A percentile compares a stretch with the other conserved stretches of the same genome.
Conservation (phyloP, 1,140 invertebrate species). For the Dinoponera quadriceps region DNA sequence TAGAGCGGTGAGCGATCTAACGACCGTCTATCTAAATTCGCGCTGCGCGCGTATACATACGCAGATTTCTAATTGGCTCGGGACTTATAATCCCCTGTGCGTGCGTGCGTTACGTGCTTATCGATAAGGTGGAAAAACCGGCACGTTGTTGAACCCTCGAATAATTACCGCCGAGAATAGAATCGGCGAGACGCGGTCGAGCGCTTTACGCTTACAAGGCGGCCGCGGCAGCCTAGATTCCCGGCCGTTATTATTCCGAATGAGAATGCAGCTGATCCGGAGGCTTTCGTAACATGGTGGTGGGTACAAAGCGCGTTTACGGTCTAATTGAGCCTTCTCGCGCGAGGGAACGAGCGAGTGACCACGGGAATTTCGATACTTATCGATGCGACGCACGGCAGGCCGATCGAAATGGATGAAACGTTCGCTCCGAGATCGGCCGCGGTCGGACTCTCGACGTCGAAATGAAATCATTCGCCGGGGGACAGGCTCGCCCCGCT, state of each 20-base stretch:
- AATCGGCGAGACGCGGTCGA: neutral
- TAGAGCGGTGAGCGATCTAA: too few relatives aligned
- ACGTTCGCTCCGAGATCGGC: conserved; percentile 26
- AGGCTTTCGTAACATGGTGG: conserved; percentile 47
- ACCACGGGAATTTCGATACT: conserved; percentile 43
- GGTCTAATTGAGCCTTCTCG: conserved; percentile 52
- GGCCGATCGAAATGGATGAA: conserved; percentile 65
- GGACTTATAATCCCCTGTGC: too few relatives aligned
- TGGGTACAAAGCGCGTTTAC: conserved; percentile 41
- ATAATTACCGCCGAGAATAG: conserved; percentile 6
- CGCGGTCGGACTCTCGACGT: conserved; percentile 47
- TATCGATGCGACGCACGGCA: conserved; percentile 62
- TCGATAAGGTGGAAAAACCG: neutral
- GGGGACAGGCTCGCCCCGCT: conserved; percentile 68
- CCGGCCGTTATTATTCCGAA: conserved; percentile 27
- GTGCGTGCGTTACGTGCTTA: neutral
- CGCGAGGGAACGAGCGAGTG: conserved; percentile 18
- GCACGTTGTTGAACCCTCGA: neutral
- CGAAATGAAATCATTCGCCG: conserved; percentile 83
- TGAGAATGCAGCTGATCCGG: conserved; percentile 50
- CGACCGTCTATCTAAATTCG: too few relatives aligned
- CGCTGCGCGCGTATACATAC: too few relatives aligned
- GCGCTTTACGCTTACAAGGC: neutral
- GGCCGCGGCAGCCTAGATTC: conserved; percentile 7
- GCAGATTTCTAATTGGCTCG: too few relatives aligned